Conservation (phyloP, 23 tunicate species). For the Trididemnum nubilum region DNA sequence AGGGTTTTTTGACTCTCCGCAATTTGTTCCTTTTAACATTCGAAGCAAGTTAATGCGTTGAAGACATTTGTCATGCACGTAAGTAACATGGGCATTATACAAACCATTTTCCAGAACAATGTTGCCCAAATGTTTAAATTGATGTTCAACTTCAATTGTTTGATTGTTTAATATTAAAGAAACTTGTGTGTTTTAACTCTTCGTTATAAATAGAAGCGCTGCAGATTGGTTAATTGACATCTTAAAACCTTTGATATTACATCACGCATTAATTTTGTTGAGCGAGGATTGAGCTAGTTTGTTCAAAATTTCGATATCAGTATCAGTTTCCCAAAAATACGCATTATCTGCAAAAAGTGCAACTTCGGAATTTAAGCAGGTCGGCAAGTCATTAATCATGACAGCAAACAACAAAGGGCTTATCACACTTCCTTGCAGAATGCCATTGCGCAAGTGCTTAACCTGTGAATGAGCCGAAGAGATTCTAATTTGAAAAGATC, state of each 20-base stretch:
- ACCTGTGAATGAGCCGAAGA: too few species aligned
- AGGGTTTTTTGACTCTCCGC: neutral
- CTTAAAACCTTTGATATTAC: neutral
- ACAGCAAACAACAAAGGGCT: too few species aligned
- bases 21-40: neutral
- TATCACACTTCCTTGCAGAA: too few species aligned
- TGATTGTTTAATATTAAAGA: neutral
- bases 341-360: neutral
- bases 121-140: neutral
- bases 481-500: too few species aligned
- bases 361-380: too few species aligned
- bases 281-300: neutral
- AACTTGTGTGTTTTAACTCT: too few species aligned
- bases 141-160: neutral
- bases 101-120: neutral
- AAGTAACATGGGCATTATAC: neutral
- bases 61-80: neutral
- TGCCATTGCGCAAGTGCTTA: too few species aligned
- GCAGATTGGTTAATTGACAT: neutral
- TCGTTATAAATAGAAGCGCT: neutral
- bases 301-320: neutral
- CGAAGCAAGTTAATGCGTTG: neutral
- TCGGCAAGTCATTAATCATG: too few species aligned
- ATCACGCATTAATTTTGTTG: neutral
- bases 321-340: neutral